A percentile compares a stretch with the other conserved stretches of the same genome.
Evolutionary conservation across 2,797 vertebrate species (phyloP).

Genomic region (Benthosema pterotum): DNA sequence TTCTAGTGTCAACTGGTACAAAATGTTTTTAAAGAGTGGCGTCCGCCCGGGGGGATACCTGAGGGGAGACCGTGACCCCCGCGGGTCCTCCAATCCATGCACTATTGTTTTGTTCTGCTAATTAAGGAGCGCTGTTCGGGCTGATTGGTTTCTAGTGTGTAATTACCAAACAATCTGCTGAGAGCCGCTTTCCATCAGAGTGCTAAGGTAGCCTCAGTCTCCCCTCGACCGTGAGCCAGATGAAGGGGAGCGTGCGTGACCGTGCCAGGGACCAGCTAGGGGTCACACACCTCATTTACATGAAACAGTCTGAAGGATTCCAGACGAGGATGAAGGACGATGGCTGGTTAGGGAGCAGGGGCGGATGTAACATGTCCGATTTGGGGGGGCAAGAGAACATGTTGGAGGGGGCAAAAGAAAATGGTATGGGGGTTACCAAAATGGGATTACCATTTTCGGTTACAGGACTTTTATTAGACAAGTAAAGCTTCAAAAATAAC

Average conservation of each 20-base stretch:
- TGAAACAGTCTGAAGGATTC: slow-evolving; percentile 59
- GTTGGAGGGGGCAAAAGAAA: too few species aligned
- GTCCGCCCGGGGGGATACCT: slow-evolving; percentile 63
- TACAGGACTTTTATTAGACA: too few species aligned
- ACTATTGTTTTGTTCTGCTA: slow-evolving; percentile 82
- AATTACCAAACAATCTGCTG: slow-evolving; percentile 82
- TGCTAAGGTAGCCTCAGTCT: slow-evolving; percentile 54
- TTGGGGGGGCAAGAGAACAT: too few species aligned
- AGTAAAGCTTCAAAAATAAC: too few species aligned
- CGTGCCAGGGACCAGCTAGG: slow-evolving; percentile 67
- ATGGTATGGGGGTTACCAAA: too few species aligned
- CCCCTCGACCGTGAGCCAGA: slow-evolving; percentile 60
- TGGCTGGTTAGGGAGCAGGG: not conserved
- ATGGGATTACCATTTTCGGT: too few species aligned
- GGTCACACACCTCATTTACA: slow-evolving; percentile 70
- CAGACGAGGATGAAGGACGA: slow-evolving; percentile 64
- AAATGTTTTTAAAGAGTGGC: slow-evolving; percentile 56
- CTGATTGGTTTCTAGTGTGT: slow-evolving; percentile 84
- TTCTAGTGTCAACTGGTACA: too few species aligned
- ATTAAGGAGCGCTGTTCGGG: slow-evolving; percentile 83
- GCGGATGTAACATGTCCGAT: too few species aligned
- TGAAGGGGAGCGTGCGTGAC: slow-evolving; percentile 51
- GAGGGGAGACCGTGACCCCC: slow-evolving; percentile 64
- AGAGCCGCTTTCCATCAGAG: slow-evolving; percentile 72
- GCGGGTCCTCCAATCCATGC: slow-evolving; percentile 70